These are phyloP conservation scores for Periophthalmus modestus DNA, from an alignment of 2,113 vertebrate genomes.

Conservation along the genomic window DNA sequence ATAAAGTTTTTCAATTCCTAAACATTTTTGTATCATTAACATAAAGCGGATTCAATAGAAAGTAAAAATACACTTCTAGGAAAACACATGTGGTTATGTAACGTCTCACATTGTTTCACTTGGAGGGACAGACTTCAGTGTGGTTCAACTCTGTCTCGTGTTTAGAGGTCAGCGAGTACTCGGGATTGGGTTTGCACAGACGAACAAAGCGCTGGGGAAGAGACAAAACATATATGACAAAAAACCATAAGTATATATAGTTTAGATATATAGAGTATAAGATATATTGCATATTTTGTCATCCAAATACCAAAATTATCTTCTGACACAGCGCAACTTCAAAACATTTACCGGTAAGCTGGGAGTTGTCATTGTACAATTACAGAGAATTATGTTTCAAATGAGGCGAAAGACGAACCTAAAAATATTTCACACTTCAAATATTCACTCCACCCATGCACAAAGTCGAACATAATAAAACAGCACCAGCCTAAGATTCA, in stretches of 20 bases:
- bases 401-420: too few species aligned
- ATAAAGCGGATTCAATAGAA: background rate
- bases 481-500: too few species aligned
- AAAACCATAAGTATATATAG: too few species aligned
- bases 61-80: background rate
- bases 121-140: background rate
- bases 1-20: constrained; percentile 39
- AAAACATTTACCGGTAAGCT: background rate
- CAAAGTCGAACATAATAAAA: too few species aligned
- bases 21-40: background rate
- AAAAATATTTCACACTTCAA: too few species aligned
- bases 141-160: constrained; percentile 24
- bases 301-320: background rate
- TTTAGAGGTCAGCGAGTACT: constrained; percentile 10
- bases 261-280: too few species aligned
- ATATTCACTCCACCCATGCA: too few species aligned
- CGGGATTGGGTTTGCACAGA: constrained; percentile 42
- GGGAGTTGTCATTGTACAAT: background rate
- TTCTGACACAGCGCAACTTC: background rate
- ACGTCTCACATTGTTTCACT: background rate
- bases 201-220: constrained; percentile 44
- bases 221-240: background rate
- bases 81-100: background rate
- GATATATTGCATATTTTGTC: background rate
- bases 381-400: too few species aligned